Base-by-base conservation (phyloP, 2,797 vertebrate species). In the Melanotaenia maccullochi region DNA sequence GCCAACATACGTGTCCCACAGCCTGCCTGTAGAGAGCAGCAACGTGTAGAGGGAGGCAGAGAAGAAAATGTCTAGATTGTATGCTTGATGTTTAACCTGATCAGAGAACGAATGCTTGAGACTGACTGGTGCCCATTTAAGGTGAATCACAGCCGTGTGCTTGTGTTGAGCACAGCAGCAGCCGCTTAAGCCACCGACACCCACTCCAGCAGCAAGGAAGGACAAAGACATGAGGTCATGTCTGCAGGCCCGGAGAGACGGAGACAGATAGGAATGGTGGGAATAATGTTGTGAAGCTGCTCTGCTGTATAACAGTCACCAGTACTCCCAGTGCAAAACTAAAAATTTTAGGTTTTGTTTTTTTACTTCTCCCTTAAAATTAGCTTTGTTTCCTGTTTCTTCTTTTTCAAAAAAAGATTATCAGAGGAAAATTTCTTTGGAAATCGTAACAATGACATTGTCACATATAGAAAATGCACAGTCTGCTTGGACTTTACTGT, bases 221-320 rank as follows among this genome's bases (percentile, higher is more conserved):
- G 92, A 93, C 92, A 93, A 93, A 91, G 90, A 90, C 88, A 91
- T 91, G 89, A 89, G 78, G 84, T 86, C 83, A 91, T 91, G 92
- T 93, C 93, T 92, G 93, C 93, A 90, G 90, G 85, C 89, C 71
- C 78, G 47, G 54, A 76, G 85, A 67, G 62, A 57, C 58, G 70
- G 84, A 81, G 74, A 68, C 18, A 12, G 84, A 49, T 52, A 59
- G 87, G 59, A 68, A 38, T 47, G 69, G 65, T 65, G 78, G 57
- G 71, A 28, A 47, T 6, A 42, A 68, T 20, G 62, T 62, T 68
- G 71, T 59, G 63, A 78, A 52, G 81, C 86, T 85, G 76, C 75
- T 81, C 65, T 78, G 78, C 77, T 80, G 81, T 75, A 60, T 65
- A 69, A 87, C 83, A 83, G 75, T 68, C 80, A 78, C 65, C 76